A percentile compares a stretch with the other conserved stretches of the same genome.
Conservation (phyloP, 2,888 invertebrate genomes). For the Ganaspis brasiliensis region DNA sequence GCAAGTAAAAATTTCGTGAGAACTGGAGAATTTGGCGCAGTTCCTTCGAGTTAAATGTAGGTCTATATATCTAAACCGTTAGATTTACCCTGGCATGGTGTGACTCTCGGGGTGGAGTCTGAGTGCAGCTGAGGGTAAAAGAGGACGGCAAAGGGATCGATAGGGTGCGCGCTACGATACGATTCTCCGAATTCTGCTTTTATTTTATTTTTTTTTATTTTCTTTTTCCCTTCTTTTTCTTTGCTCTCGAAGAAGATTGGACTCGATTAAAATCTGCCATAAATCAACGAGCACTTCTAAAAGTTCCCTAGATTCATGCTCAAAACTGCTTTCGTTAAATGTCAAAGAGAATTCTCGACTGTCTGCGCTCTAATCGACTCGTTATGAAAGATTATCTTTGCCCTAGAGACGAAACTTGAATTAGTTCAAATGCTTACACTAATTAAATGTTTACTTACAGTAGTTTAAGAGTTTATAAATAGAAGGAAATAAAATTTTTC, state of each 20-base stretch:
- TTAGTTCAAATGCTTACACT: no score
- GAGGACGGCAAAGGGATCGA: slow-evolving; percentile 27
- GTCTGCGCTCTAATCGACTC: not conserved
- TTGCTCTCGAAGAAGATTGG: slow-evolving; percentile 48
- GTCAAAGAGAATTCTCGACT: not conserved
- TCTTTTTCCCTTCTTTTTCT: slow-evolving; percentile 40
- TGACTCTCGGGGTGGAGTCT: slow-evolving; percentile 30
- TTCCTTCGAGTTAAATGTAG: slow-evolving; percentile 22
- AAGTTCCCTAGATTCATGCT: slow-evolving; percentile 8
- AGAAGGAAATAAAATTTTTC: no score
- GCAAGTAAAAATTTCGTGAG: not conserved
- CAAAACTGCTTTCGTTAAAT: slow-evolving; percentile 22
- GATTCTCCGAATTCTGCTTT: slow-evolving; percentile 44
- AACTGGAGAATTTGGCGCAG: slow-evolving; percentile 31
- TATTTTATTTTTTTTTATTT: slow-evolving; percentile 34
- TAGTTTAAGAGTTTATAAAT: no score
- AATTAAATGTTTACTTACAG: no score
- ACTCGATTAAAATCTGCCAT: slow-evolving; percentile 40
- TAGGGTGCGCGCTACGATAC: slow-evolving; percentile 30
- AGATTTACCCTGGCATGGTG: slow-evolving; percentile 39
- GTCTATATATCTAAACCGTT: slow-evolving; percentile 35
- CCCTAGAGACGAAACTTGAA: not conserved
- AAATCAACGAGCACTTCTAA: not conserved
- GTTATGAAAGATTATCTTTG: not conserved
- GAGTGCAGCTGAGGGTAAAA: slow-evolving; percentile 32